Base-by-base conservation (phyloP, 2,113 vertebrate genomes). In the Neodontobutis hainanensis region DNA sequence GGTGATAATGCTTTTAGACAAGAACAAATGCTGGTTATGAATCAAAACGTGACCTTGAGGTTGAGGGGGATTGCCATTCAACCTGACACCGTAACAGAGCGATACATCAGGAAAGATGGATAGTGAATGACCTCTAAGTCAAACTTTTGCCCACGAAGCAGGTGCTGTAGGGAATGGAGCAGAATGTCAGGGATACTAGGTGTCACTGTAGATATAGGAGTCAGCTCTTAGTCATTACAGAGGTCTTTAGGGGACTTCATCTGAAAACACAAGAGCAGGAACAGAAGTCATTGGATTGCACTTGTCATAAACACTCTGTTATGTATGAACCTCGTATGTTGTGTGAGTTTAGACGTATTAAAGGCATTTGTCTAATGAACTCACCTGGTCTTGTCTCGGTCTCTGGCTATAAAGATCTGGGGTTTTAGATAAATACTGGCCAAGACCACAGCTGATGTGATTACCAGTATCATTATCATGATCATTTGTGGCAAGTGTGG, bases 271-370 rank as follows among this genome's bases (percentile, higher is more conserved):
- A 73, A 50, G 65, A 73, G 60, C 70, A 68, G 71, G 82, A 77
- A 57, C 56, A 53, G 19, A 69, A 75, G 65, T 8, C 61, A 75
- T 85, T 83, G 61, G n/a, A 68, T 84, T 88, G 71, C 78, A n/a
- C 44, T 44, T 81, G 81, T 83, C 80, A 88, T 75, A 79, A 83
- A 88, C 87, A 87, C 81, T n/a, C n/a, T 27, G 19, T 27, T 27
- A 2, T 27, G 19, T 27, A 27, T 27, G 19, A 27, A 3, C 19
- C 19, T 27, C 19, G 1, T 27, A 27, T 27, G 19, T 27, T 27
- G 1, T 27, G 19, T 27, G 19, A 27, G 19, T 27, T 27, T 27
- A 27, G 19, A 27, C 1, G 19, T 27, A 27, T 27, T 27, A 27
- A 27, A 27, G 19, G 19, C 19, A 27, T 27, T 27, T 27, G 19